Percentiles rank a stretch among this genome's conserved stretches.
phyloP scores from a whole-genome alignment of 2,113 vertebrate species.

The Gallinago undulata region DNA sequence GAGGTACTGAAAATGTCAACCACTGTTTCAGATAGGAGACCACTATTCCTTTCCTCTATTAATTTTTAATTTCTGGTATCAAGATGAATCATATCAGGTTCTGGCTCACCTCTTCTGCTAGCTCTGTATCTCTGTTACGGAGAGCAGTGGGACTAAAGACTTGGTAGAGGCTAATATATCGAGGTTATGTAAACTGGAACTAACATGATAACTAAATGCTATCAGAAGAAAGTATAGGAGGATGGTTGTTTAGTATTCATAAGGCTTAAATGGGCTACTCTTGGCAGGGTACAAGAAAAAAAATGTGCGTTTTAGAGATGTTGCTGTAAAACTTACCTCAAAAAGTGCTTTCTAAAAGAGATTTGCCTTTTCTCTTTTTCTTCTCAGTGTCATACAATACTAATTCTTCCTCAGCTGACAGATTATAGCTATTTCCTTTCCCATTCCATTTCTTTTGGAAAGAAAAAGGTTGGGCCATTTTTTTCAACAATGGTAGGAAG shows the following conservation, averaged over 20 bases:
- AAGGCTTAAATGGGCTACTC: neutral
- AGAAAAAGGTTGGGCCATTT: neutral
- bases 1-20: neutral
- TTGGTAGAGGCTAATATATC: neutral
- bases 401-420: neutral
- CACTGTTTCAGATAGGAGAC: neutral
- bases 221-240: neutral
- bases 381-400: neutral
- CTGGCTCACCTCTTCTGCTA: neutral
- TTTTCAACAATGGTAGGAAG: slow-evolving; percentile 9
- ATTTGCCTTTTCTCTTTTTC: slow-evolving; percentile 7
- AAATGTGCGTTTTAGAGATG: neutral
- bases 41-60: neutral
- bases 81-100: neutral
- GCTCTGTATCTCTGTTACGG: neutral
- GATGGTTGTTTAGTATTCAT: neutral
- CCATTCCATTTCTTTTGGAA: slow-evolving; percentile 11
- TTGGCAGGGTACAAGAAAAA: neutral
- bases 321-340: neutral
- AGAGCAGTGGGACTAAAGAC: neutral
- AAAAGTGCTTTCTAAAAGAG: neutral
- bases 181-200: slow-evolving; percentile 20
- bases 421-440: neutral
- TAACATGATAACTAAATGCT: neutral
- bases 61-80: neutral